Conservation (phyloP, 2,113 vertebrate species). For the Nymphicus hollandicus region DNA sequence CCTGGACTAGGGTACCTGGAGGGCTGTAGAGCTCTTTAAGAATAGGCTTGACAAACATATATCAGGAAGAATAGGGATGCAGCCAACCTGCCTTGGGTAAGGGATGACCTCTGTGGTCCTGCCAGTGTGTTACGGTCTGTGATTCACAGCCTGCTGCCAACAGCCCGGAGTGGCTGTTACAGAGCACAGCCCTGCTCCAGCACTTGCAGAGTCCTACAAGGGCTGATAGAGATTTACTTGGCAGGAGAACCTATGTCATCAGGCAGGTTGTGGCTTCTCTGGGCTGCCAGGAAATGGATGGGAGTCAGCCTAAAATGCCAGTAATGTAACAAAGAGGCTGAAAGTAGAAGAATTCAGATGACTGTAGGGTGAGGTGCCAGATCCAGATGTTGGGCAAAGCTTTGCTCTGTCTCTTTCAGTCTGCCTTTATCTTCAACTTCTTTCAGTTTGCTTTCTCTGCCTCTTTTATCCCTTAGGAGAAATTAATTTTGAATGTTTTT, state of each 20-base stretch:
- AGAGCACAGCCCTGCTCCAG: background rate
- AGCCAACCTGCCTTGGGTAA: background rate
- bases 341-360: background rate
- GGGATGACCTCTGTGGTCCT: background rate
- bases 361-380: background rate
- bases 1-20: background rate
- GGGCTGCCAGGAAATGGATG: background rate
- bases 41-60: background rate
- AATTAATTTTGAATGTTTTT: constrained; percentile 23
- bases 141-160: background rate
- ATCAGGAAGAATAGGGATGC: background rate
- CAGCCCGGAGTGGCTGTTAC: background rate
- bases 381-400: background rate
- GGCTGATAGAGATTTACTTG: background rate
- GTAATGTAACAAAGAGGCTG: background rate
- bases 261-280: background rate
- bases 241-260: background rate
- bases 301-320: background rate
- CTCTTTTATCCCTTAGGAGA: constrained; percentile 6
- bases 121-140: accelerated
- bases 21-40: background rate
- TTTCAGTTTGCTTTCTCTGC: background rate
- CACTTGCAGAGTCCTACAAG: background rate
- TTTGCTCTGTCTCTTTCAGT: background rate
- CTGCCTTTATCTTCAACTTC: constrained; percentile 21